Conservation (phyloP, 2,888 invertebrate genomes). For the Trissolcus brochymenae region DNA sequence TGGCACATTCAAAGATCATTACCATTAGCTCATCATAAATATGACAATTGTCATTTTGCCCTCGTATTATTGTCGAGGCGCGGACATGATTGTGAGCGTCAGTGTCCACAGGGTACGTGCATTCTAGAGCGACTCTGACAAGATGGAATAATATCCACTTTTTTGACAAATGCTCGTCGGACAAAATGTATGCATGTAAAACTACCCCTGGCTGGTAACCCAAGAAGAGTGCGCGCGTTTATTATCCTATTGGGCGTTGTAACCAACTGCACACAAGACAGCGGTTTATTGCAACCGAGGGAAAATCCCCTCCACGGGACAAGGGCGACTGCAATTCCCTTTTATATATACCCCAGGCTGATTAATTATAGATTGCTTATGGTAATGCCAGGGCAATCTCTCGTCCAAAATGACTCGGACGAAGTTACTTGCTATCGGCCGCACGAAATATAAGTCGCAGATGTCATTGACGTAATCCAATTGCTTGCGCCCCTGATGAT, state of each 20-base stretch:
- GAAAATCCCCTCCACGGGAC: constrained; percentile 59
- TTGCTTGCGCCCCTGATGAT: constrained; percentile 9
- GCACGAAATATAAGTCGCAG: constrained; percentile 36
- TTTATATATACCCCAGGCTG: constrained; percentile 56
- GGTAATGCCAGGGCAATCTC: constrained; percentile 54
- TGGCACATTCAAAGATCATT: constrained; percentile 35
- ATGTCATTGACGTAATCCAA: constrained; percentile 32
- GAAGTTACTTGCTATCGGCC: constrained; percentile 16
- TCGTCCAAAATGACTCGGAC: constrained; percentile 28
- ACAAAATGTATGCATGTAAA: constrained; percentile 37
- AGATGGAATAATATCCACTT: constrained; percentile 36
- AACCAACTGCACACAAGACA: constrained; percentile 67
- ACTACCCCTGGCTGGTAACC: constrained; percentile 59
- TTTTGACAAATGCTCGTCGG: constrained; percentile 20
- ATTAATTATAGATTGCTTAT: constrained; percentile 67
- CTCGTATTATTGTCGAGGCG: constrained; percentile 11
- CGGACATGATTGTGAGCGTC: constrained; percentile 8
- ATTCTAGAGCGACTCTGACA: constrained; percentile 4
- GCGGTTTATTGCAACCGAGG: constrained; percentile 65
- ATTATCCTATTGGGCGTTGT: constrained; percentile 69
- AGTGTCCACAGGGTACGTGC: constrained; percentile 28
- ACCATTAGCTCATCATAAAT: constrained; percentile 58
- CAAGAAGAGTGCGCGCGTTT: constrained; percentile 64
- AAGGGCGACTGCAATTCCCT: constrained; percentile 52
- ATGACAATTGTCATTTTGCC: constrained; percentile 21